phyloP scores from a whole-genome alignment of 2,888 invertebrate species.

The Crocallis elinguaria region DNA sequence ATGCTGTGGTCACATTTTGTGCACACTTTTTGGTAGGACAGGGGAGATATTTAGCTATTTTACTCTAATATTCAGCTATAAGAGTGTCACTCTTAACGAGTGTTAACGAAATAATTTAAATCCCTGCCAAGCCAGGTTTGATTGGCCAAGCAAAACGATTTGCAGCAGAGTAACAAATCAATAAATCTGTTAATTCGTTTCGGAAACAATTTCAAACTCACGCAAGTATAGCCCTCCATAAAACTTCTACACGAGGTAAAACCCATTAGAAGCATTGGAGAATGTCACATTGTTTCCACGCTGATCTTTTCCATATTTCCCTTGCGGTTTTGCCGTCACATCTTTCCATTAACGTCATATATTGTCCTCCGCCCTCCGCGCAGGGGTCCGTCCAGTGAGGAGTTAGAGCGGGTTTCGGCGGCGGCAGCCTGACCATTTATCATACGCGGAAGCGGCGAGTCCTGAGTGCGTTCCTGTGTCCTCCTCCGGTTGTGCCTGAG shows the following conservation, averaged over 20 bases:
- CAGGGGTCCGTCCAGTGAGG: conserved; percentile 57
- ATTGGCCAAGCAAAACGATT: neutral
- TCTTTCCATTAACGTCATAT: conserved; percentile 73
- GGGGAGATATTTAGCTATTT: too few relatives aligned
- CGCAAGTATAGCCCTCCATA: too few relatives aligned
- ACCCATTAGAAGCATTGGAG: conserved; percentile 14
- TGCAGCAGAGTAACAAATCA: neutral
- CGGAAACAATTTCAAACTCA: neutral
- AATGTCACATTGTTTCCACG: conserved; percentile 18
- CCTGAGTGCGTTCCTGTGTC: conserved; percentile 80
- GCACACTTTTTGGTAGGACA: too few relatives aligned
- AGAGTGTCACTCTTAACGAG: too few relatives aligned
- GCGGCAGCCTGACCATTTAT: conserved; percentile 66
- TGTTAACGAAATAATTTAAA: too few relatives aligned
- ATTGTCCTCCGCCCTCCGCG: conserved; percentile 51
- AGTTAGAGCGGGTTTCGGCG: conserved; percentile 59
- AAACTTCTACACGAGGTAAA: conserved; percentile 4
- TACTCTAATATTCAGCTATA: too few relatives aligned
- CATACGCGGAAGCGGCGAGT: conserved; percentile 66
- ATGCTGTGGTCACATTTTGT: neutral
- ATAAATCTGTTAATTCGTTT: too few relatives aligned
- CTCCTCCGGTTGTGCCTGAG: conserved; percentile 36
- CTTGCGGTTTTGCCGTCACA: conserved; percentile 59
- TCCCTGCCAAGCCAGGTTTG: too few relatives aligned
- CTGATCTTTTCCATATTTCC: conserved; percentile 47